Base-by-base conservation (phyloP, 1,140 invertebrate genomes). In the Rhopalosiphum padi region DNA sequence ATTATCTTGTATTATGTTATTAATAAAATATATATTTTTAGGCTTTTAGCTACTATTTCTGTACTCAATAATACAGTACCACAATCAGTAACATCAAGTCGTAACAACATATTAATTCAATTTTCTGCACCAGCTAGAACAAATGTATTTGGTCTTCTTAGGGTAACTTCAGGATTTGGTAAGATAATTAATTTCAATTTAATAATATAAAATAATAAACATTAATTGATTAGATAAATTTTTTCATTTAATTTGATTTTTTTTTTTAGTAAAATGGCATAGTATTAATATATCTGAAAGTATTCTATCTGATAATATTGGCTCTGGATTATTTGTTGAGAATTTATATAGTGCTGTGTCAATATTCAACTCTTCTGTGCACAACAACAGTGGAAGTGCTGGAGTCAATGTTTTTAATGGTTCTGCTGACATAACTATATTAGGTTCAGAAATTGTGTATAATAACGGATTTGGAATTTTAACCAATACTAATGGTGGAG, bases 401-500 rank as follows among this genome's bases (percentile, higher is more conserved):
- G 99, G 98, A 5, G 96, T 99, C 18, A 98, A 99, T 94, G 96
- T 99, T 9, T 95, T 97, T 0, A 97, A 96, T 94, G 99, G 99
- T 1, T 97, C 97, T 2, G 98, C 98, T n/a, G 97, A 99, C 95
- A 96, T 99, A 0, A 98, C 99, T 94, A 96, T 99, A 6, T 99
- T 98, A 11, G 97, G 97, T 94, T 98, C 98, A 94, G 96, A 97
- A 94, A 97, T 99, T 77, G 97, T 97, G 1, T 97, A 98, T 94
- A 99, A 99, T 95, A 96, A 97, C 94, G 99, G 98, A 0, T 99
- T 99, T 94, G 97, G 98, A 6, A 96, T 98, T 9, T 99, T 99
- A 94, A 97, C 99, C 8, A 99, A 98, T 0, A 98, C 98, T 93
- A 97, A 98, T 68, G 98, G 99, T 2, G 99, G 99, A 7, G 97